Conservation (phyloP, 2,797 vertebrate genomes). For the Chelon auratus region DNA sequence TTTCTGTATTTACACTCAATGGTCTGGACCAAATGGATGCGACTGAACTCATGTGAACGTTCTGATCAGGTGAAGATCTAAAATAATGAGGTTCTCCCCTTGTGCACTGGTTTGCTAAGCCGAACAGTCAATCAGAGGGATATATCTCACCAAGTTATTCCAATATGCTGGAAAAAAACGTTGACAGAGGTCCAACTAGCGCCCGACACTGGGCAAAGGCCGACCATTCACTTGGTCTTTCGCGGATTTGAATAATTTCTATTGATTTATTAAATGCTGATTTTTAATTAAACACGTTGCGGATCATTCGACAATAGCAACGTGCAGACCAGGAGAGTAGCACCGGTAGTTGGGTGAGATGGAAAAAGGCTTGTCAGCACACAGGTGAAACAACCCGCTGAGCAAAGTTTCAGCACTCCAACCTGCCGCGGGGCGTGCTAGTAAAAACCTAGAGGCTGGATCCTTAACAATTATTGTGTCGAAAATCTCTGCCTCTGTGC, state of each 20-base stretch:
- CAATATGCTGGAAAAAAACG: too few species aligned
- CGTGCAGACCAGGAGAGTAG: background rate
- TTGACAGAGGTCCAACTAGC: too few species aligned
- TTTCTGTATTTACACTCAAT: too few species aligned
- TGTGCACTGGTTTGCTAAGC: too few species aligned
- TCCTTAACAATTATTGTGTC: slow-evolving; percentile 21
- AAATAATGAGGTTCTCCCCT: too few species aligned
- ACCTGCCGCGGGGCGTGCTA: slow-evolving; percentile 12
- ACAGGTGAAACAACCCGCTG: slow-evolving; percentile 36
- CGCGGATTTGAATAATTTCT: background rate
- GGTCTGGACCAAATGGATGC: too few species aligned
- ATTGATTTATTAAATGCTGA: background rate
- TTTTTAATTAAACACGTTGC: background rate
- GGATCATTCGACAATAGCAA: background rate
- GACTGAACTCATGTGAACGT: too few species aligned
- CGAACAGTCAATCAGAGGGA: too few species aligned
- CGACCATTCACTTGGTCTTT: background rate
- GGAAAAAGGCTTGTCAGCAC: slow-evolving; percentile 4
- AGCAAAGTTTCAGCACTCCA: slow-evolving; percentile 32
- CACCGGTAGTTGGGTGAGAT: background rate
- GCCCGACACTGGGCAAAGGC: too few species aligned
- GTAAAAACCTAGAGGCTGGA: slow-evolving; percentile 38
- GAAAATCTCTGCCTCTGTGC: slow-evolving; percentile 7
- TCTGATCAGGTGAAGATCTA: too few species aligned
- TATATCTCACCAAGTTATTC: too few species aligned